A percentile compares a stretch with the other conserved stretches of the same genome.
These are phyloP conservation scores for Bellardia bayeri DNA, from an alignment of 2,888 invertebrate species.

Conservation along the genomic window DNA sequence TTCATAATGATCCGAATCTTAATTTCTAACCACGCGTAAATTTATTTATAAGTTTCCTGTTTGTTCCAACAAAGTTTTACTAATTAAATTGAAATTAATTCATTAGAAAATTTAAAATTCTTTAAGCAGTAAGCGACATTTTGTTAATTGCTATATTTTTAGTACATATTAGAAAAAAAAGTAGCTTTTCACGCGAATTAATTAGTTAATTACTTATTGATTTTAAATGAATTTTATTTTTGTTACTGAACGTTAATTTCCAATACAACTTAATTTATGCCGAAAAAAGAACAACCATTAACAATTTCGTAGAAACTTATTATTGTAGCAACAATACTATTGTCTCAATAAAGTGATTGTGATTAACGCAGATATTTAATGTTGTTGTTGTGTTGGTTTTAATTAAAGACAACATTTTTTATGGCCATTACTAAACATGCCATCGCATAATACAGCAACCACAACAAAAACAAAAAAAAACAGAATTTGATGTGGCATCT, in stretches of 20 bases:
- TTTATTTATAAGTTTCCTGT: too few relatives aligned
- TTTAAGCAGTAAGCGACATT: neutral
- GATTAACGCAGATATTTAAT: constrained; percentile 64
- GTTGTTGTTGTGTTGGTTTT: constrained; percentile 48
- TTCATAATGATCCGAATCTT: too few relatives aligned
- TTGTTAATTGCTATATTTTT: neutral
- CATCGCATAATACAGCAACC: constrained; percentile 17
- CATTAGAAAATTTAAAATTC: neutral
- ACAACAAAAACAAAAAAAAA: constrained; percentile 10
- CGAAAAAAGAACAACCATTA: constrained; percentile 19
- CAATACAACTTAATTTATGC: neutral
- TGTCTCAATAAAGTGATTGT: constrained; percentile 29
- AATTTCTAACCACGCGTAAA: too few relatives aligned
- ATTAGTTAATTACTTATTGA: constrained; percentile 50
- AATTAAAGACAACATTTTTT: constrained; percentile 59
- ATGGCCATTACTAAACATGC: constrained; percentile 40
- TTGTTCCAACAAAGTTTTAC: too few relatives aligned
- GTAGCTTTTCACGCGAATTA: neutral
- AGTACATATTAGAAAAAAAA: neutral
- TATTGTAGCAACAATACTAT: neutral
- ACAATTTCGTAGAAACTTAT: constrained; percentile 31
- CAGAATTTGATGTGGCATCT: neutral
- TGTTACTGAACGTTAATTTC: constrained; percentile 1
- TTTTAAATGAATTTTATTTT: constrained; percentile 8
- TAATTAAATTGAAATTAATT: neutral